Evolutionary conservation across 2,797 vertebrate species (phyloP).

Genomic region (Gallirallus australis): DNA sequence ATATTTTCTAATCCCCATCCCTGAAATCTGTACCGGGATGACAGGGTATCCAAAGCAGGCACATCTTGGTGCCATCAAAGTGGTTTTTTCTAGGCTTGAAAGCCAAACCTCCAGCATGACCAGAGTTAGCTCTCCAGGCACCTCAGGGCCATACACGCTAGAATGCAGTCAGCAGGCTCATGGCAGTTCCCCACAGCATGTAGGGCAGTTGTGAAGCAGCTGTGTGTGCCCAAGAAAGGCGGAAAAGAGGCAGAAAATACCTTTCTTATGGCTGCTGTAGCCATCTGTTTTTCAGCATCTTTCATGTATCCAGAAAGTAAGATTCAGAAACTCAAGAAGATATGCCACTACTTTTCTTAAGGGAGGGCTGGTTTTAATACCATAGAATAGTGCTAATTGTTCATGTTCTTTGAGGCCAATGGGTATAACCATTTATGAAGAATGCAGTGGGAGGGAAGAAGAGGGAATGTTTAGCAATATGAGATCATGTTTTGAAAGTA

Average conservation of each 20-base stretch:
- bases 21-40: background rate
- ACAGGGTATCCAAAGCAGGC: background rate
- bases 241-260: background rate
- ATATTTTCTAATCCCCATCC: background rate
- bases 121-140: background rate
- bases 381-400: background rate
- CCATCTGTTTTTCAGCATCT: background rate
- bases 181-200: background rate
- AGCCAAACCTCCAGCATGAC: background rate
- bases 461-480: background rate
- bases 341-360: background rate
- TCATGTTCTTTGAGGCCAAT: background rate
- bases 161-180: background rate
- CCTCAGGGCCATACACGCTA: background rate
- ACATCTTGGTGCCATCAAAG: background rate
- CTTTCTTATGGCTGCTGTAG: background rate
- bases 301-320: background rate
- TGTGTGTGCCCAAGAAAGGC: background rate
- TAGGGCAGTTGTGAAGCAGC: background rate
- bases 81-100: background rate
- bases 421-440: background rate
- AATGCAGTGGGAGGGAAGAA: background rate
- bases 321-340: background rate
- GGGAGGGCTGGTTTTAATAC: background rate
- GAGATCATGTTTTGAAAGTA: background rate